Evolutionary conservation across 2,113 vertebrate species (phyloP), one percentile per base, ranked within the genome.

Genomic region (Cranoglanis bouderius): DNA sequence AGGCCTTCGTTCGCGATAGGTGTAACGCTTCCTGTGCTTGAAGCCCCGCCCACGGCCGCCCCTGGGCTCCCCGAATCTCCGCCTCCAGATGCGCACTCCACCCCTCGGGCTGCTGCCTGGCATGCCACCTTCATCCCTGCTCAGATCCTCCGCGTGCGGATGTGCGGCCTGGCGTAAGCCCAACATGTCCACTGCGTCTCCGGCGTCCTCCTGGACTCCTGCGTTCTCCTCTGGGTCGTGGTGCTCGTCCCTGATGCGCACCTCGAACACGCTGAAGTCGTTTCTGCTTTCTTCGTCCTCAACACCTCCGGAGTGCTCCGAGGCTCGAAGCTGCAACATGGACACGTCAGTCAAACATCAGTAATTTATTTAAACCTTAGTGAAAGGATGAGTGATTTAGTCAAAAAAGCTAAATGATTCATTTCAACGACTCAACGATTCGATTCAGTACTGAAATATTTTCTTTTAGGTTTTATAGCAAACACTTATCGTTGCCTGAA

Each of bases 181-280:
- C 38, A 90, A 85, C 55, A 59, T 85, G 0, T 94, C 94, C 3
- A 91, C 78, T 4, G 87, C 86, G 35, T 72, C 91, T 53, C 53
- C 89, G 51, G 29, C 87, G 35, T 93, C 93, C 55, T 86, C 92
- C 40, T 89, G 92, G 49, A 65, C 32, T 85, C 84, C 75, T 82
- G 65, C 84, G 74, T 5, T 88, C 59, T 51, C 90, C 87, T 92
- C 90, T 2, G 90, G 90, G 77, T 92, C 91, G 61, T 94, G 94
- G 46, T 96, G 94, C 2, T 95, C 95, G 16, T 94, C 92, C 51
- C 94, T 93, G 13, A 97, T 94, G 77, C 96, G 97, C 6, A 97
- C 95, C 55, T 96, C 94, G 67, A 95, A 95, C 0, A 95, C 77
- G 0, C 96, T 94, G 0, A 94, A 96, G 57, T 96, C 95, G n/a